phyloP scores from a whole-genome alignment of 1,140 invertebrate genomes.

The Drosophila rhopaloa region DNA sequence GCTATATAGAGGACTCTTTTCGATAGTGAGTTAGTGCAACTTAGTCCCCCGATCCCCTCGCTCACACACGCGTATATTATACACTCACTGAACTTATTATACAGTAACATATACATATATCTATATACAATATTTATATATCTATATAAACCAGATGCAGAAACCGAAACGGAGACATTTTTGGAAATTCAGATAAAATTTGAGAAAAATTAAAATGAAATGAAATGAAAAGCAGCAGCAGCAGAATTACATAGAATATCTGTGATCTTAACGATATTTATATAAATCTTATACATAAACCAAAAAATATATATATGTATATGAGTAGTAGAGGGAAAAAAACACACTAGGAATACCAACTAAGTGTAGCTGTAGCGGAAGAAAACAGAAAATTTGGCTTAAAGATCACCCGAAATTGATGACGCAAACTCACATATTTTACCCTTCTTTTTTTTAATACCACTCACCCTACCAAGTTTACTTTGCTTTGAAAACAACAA shows the following conservation, averaged over 20 bases:
- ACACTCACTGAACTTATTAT: conserved; percentile 52
- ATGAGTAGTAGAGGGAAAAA: conserved; percentile 52
- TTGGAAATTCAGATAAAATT: conserved; percentile 46
- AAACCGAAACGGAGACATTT: conserved; percentile 26
- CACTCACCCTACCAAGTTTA: conserved; percentile 48
- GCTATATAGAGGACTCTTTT: conserved; percentile 27
- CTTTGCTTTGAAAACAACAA: conserved; percentile 64
- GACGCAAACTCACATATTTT: conserved; percentile 15
- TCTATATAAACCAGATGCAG: conserved; percentile 53
- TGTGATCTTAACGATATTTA: conserved; percentile 85
- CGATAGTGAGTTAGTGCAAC: conserved; percentile 40
- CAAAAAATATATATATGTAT: conserved; percentile 49
- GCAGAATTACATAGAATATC: conserved; percentile 84
- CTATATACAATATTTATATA: conserved; percentile 61
- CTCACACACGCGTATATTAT: conserved; percentile 37
- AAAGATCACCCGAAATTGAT: conserved; percentile 5
- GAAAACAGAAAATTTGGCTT: conserved; percentile 20
- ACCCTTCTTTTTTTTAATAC: background rate
- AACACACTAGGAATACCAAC: conserved; percentile 37
- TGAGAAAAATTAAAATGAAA: conserved; percentile 28
- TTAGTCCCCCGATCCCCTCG: conserved; percentile 18
- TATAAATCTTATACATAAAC: conserved; percentile 57
- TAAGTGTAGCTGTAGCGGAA: conserved; percentile 40
- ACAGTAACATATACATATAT: conserved; percentile 57
- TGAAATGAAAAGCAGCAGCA: conserved; percentile 43